These are phyloP conservation scores for Ceuthmochares aereus DNA, from an alignment of 2,113 vertebrate genomes.

Conservation along the genomic window DNA sequence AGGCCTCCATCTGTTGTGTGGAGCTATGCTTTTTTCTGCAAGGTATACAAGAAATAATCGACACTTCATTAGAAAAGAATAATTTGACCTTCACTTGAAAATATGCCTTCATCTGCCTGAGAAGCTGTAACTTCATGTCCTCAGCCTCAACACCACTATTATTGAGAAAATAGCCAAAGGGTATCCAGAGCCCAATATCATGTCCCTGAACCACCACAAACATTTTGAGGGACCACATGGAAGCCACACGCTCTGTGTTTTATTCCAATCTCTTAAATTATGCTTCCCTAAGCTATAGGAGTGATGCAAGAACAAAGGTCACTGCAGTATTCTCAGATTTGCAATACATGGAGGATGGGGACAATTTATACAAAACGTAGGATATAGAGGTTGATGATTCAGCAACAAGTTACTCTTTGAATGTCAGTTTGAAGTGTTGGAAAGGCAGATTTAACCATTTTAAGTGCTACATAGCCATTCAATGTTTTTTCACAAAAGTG, in stretches of 20 bases:
- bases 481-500: not conserved
- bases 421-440: not conserved
- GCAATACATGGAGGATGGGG: accelerated
- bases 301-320: not conserved
- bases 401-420: not conserved
- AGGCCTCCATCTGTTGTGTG: slow-evolving; percentile 42
- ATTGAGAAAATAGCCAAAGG: not conserved
- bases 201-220: not conserved
- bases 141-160: not conserved
- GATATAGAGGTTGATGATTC: not conserved
- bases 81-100: slow-evolving; percentile 5
- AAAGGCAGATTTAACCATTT: not conserved
- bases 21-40: slow-evolving; percentile 3
- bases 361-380: not conserved
- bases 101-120: not conserved
- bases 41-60: slow-evolving; percentile 30
- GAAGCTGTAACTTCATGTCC: not conserved
- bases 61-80: not conserved
- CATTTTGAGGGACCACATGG: not conserved
- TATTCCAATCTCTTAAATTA: not conserved
- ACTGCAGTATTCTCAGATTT: not conserved
- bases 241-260: not conserved
- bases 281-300: not conserved
- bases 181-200: not conserved
- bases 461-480: not conserved